These are phyloP conservation scores for Nephrotoma flavescens DNA, from an alignment of 2,888 invertebrate genomes.

Conservation along the genomic window DNA sequence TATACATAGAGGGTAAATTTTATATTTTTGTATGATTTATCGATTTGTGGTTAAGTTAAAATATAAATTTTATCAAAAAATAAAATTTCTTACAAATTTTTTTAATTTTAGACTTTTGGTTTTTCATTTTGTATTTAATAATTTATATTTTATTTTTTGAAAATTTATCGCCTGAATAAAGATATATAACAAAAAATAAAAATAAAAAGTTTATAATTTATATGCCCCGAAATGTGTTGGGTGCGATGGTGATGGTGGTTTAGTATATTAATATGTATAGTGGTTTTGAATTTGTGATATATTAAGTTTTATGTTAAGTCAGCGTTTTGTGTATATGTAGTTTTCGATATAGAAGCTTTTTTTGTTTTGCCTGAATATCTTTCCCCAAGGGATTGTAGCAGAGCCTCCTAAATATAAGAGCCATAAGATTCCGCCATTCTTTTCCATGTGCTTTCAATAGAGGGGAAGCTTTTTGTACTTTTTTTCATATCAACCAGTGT, in stretches of 20 bases:
- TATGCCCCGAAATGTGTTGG: neutral
- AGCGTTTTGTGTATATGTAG: neutral
- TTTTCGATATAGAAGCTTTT: neutral
- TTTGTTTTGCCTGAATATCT: too few species aligned
- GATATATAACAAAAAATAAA: neutral
- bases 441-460: too few species aligned
- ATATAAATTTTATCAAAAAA: neutral
- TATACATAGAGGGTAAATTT: neutral
- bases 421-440: too few species aligned
- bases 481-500: too few species aligned
- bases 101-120: neutral
- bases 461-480: too few species aligned
- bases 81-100: neutral
- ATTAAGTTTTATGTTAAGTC: neutral
- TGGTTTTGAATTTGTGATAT: neutral
- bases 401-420: too few species aligned
- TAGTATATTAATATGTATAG: neutral
- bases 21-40: neutral
- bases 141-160: neutral
- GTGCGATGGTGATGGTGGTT: neutral
- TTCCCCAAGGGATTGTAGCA: too few species aligned
- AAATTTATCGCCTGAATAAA: neutral
- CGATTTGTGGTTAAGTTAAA: neutral
- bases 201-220: neutral
- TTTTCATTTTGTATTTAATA: neutral